These are phyloP conservation scores for Agrochola lychnidis DNA, from an alignment of 2,888 invertebrate species.

Conservation along the genomic window DNA sequence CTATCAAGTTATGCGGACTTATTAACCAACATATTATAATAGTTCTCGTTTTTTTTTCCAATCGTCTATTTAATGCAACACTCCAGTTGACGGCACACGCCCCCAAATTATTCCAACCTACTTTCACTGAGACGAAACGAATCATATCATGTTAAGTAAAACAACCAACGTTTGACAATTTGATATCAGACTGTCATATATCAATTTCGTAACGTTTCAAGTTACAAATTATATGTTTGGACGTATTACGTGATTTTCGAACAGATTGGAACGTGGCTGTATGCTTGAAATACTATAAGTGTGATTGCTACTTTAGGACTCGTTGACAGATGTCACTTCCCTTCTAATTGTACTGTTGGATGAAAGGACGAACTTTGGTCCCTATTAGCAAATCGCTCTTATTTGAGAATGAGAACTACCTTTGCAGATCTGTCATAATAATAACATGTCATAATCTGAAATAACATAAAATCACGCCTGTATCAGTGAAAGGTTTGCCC, in stretches of 20 bases:
- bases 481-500: background rate
- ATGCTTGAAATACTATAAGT: slow-evolving; percentile 13
- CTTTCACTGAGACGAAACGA: slow-evolving; percentile 67
- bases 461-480: background rate
- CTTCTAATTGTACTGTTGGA: background rate
- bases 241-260: slow-evolving; percentile 50
- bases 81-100: slow-evolving; percentile 62
- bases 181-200: slow-evolving; percentile 54
- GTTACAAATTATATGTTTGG: slow-evolving; percentile 56
- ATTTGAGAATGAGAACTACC: background rate
- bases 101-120: slow-evolving; percentile 71
- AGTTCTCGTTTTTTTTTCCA: slow-evolving; percentile 51
- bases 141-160: slow-evolving; percentile 60
- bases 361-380: background rate
- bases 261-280: slow-evolving; percentile 36
- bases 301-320: slow-evolving; percentile 25
- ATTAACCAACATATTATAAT: slow-evolving; percentile 38
- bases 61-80: slow-evolving; percentile 53
- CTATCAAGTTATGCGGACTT: slow-evolving; percentile 19
- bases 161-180: slow-evolving; percentile 63
- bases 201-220: slow-evolving; percentile 57
- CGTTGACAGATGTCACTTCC: slow-evolving; percentile 10
- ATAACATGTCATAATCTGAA: too few species aligned
- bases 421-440: background rate
- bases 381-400: background rate